Conservation (phyloP, 2,113 vertebrate species). For the Antechinus stuartii region DNA sequence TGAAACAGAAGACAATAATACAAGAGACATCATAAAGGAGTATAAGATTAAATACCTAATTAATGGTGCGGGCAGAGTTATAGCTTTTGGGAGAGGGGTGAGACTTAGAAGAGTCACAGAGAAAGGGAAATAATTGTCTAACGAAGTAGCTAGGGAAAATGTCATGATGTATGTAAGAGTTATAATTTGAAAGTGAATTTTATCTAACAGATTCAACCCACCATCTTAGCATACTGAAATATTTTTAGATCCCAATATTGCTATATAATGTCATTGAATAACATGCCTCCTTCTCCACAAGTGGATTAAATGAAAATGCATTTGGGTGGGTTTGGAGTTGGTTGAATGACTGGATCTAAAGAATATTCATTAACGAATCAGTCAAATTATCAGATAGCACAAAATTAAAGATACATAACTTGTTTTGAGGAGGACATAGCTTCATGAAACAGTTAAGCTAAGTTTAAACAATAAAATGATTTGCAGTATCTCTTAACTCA, state of each 20-base stretch:
- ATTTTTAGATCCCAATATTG: not conserved
- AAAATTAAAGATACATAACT: not conserved
- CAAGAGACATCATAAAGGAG: not conserved
- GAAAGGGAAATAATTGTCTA: not conserved
- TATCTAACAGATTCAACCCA: not conserved
- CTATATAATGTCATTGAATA: not conserved
- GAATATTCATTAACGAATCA: not conserved
- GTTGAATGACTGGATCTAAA: not conserved
- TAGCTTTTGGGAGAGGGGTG: not conserved
- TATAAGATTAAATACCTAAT: not conserved
- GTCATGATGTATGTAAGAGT: not conserved
- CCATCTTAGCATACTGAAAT: not conserved
- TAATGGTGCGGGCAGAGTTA: not conserved
- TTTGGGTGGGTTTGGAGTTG: not conserved
- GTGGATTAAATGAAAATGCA: not conserved
- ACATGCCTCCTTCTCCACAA: not conserved
- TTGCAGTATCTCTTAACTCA: not conserved
- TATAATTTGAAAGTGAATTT: not conserved
- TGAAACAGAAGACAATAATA: not conserved
- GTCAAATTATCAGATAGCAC: not conserved
- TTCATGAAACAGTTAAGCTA: not conserved
- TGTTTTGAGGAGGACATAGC: not conserved
- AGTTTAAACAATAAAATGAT: not conserved
- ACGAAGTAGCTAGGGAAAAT: not conserved
- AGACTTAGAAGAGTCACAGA: not conserved